Percentiles rank a stretch among this genome's conserved stretches.
phyloP scores from a whole-genome alignment of 2,113 vertebrate species.

The Odontesthes bonariensis region DNA sequence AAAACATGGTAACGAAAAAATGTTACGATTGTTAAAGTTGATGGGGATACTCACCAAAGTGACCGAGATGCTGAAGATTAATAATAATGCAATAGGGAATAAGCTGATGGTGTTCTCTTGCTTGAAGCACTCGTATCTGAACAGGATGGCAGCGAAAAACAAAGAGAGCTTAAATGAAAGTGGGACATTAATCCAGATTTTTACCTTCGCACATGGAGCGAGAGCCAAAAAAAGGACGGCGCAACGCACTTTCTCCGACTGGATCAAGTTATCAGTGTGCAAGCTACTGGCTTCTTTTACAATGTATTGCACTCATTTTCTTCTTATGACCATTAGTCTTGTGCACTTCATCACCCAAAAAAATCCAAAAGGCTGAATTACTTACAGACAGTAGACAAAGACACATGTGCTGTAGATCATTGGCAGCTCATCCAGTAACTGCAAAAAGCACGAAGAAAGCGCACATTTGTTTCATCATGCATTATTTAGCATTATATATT shows the following conservation, averaged over 20 bases:
- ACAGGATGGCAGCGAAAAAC: slow-evolving; percentile 31
- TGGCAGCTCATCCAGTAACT: slow-evolving; percentile 97
- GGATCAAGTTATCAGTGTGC: background rate
- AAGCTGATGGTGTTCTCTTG: slow-evolving; percentile 89
- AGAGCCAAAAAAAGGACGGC: background rate
- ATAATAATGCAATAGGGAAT: slow-evolving; percentile 86
- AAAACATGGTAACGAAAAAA: background rate
- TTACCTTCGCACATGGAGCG: background rate
- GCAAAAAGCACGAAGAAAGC: slow-evolving; percentile 55
- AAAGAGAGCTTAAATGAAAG: slow-evolving; percentile 7
- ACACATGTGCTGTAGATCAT: slow-evolving; percentile 99
- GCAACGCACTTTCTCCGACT: background rate
- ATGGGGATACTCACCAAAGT: slow-evolving; percentile 88
- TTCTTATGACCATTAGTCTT: background rate
- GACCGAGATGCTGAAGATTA: slow-evolving; percentile 92
- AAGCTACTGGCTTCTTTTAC: slow-evolving; percentile 15
- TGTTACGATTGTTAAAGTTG: background rate
- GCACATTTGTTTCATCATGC: background rate
- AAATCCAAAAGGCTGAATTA: slow-evolving; percentile 58
- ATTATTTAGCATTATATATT: background rate
- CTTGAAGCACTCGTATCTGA: slow-evolving; percentile 98
- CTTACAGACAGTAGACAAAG: slow-evolving; percentile 99
- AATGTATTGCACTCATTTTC: background rate
- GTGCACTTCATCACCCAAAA: background rate
- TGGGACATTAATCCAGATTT: background rate